A percentile compares a stretch with the other conserved stretches of the same genome.
Conservation (phyloP, 2,113 vertebrate species). For the Delphinapterus leucas region DNA sequence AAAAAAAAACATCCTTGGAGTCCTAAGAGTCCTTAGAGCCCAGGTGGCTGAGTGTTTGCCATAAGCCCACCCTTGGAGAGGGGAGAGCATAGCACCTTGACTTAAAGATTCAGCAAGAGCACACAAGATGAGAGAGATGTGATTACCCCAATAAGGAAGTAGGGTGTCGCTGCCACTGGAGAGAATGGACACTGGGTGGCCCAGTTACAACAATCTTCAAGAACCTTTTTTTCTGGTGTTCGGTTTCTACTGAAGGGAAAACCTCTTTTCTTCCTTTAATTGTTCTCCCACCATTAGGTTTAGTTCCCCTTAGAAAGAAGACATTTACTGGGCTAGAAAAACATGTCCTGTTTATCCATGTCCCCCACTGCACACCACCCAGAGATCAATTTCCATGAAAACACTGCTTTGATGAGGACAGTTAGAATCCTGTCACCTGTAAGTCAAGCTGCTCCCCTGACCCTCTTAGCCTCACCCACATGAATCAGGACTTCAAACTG, state of each 20-base stretch:
- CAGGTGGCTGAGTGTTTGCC: neutral
- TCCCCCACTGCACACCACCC: neutral
- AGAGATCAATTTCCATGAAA: neutral
- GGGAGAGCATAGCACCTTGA: too few relatives aligned
- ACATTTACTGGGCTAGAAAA: conserved; percentile 18
- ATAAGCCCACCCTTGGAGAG: neutral
- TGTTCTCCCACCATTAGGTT: conserved; percentile 31
- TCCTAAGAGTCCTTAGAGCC: neutral
- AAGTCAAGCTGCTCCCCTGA: neutral
- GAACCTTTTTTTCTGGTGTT: neutral
- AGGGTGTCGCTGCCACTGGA: neutral
- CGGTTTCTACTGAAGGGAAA: neutral
- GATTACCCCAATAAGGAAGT: neutral
- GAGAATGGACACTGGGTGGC: neutral
- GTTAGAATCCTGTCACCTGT: neutral
- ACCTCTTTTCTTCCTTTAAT: conserved; percentile 21
- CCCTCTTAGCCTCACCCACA: neutral
- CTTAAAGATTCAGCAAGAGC: neutral
- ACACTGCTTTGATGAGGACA: neutral
- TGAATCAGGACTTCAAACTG: neutral
- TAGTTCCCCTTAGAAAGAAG: conserved; percentile 40
- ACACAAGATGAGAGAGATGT: neutral
- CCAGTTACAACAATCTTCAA: neutral
- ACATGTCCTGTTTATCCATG: neutral
- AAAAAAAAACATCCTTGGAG: neutral